Conservation (phyloP, 2,888 invertebrate species). For the Ormyrus labotus region DNA sequence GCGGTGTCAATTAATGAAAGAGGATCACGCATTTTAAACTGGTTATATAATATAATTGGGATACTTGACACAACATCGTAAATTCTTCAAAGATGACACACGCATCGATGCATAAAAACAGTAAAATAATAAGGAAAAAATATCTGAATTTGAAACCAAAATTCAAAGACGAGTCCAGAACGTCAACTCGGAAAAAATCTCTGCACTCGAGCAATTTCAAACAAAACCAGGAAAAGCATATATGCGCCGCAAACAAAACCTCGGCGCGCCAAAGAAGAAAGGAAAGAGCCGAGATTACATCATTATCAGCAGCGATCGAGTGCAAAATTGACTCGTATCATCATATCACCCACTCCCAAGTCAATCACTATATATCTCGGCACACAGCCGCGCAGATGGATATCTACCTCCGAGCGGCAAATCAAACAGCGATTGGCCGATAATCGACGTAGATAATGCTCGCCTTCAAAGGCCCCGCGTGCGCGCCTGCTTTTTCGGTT, state of each 20-base stretch:
- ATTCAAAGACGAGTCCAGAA: no score
- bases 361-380: slow-evolving; percentile 37
- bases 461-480: slow-evolving; percentile 40
- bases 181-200: no score
- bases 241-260: neutral
- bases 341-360: slow-evolving; percentile 15
- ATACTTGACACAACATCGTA: no score
- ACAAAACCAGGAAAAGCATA: neutral
- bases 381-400: slow-evolving; percentile 11
- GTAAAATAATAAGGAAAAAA: no score
- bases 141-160: no score
- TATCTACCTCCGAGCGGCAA: slow-evolving; percentile 43
- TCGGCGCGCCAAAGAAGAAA: neutral
- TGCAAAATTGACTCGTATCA: slow-evolving; percentile 31
- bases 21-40: no score
- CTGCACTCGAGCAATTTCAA: no score
- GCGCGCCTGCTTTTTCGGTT: slow-evolving; percentile 8
- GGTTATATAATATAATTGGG: no score
- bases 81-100: no score
- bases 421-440: slow-evolving; percentile 52
- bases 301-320: slow-evolving; percentile 25
- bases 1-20: no score
- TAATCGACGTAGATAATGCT: slow-evolving; percentile 45
- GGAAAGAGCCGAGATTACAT: neutral
- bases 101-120: no score